Conservation (phyloP, 2,113 vertebrate species). For the Acanthochromis polyacanthus region DNA sequence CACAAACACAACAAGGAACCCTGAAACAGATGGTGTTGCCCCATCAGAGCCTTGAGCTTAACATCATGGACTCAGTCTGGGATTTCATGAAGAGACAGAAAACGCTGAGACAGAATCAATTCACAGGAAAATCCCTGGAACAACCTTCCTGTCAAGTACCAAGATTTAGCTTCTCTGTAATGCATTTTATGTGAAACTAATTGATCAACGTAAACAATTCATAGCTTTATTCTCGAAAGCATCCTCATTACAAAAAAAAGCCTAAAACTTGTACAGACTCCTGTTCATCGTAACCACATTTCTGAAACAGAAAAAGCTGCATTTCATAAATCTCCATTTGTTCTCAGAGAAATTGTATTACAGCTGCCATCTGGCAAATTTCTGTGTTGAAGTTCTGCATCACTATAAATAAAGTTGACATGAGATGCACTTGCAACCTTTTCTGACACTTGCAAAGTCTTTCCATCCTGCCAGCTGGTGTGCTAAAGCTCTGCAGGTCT, state of each 20-base stretch:
- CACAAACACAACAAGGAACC: not conserved
- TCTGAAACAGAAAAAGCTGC: too few species aligned
- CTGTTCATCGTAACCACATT: too few species aligned
- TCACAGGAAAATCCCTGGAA: not conserved
- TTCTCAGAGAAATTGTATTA: not conserved
- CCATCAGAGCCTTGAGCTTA: not conserved
- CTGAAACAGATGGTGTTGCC: not conserved
- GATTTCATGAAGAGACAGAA: not conserved
- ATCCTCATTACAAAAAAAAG: too few species aligned
- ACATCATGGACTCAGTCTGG: not conserved
- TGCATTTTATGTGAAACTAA: not conserved
- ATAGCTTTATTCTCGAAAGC: not conserved
- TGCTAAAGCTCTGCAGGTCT: slow-evolving; percentile 13
- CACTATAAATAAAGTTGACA: not conserved
- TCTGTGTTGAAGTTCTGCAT: not conserved
- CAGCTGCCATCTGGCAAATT: not conserved
- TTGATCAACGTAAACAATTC: not conserved
- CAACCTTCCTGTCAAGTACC: too few species aligned
- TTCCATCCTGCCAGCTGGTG: slow-evolving; percentile 28
- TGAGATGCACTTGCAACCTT: slow-evolving; percentile 11
- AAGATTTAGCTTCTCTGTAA: too few species aligned
- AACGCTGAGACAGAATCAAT: not conserved
- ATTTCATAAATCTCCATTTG: not conserved
- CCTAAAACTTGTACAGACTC: too few species aligned
- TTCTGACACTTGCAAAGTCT: not conserved